Percentiles rank a stretch among this genome's conserved stretches.
Conservation (phyloP, 2,797 vertebrate genomes). For the Anniella stebbinsi region DNA sequence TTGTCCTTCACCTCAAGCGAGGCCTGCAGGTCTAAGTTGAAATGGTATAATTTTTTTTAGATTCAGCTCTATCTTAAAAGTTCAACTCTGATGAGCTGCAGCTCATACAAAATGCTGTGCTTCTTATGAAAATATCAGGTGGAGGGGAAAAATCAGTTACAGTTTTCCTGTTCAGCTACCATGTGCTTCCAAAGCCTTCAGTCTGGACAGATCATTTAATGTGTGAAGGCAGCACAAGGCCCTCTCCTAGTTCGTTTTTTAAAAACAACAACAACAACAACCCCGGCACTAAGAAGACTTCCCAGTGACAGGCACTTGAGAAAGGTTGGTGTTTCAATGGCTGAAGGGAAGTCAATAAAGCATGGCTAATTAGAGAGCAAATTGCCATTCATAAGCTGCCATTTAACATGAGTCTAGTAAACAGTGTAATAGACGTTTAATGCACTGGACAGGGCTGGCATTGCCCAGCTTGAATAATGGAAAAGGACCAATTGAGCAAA, state of each 20-base stretch:
- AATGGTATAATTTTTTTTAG: no score
- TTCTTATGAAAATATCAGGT: not conserved
- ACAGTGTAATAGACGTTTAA: conserved; percentile 79
- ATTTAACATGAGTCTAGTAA: conserved; percentile 71
- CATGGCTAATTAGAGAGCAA: conserved; percentile 84
- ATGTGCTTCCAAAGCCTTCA: not conserved
- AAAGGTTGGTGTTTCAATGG: conserved; percentile 80
- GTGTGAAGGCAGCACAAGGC: conserved; percentile 76
- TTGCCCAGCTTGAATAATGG: conserved; percentile 71
- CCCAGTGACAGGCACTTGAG: conserved; percentile 81
- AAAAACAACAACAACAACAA: no score
- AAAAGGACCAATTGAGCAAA: conserved; percentile 74
- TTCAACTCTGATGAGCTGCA: no score
- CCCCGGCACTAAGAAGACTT: conserved; percentile 57
- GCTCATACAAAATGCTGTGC: not conserved
- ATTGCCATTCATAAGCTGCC: conserved; percentile 79
- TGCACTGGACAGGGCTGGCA: conserved; percentile 62
- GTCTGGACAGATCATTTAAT: not conserved
- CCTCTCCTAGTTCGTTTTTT: conserved; percentile 59
- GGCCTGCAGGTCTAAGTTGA: no score
- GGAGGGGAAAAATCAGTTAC: not conserved
- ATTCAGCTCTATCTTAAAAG: no score
- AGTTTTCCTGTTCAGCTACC: not conserved
- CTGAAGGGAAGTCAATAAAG: conserved; percentile 82
- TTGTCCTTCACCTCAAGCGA: no score